A percentile compares a stretch with the other conserved stretches of the same genome.
phyloP scores from a whole-genome alignment of 2,113 vertebrate genomes.

The Chaetura pelagica region DNA sequence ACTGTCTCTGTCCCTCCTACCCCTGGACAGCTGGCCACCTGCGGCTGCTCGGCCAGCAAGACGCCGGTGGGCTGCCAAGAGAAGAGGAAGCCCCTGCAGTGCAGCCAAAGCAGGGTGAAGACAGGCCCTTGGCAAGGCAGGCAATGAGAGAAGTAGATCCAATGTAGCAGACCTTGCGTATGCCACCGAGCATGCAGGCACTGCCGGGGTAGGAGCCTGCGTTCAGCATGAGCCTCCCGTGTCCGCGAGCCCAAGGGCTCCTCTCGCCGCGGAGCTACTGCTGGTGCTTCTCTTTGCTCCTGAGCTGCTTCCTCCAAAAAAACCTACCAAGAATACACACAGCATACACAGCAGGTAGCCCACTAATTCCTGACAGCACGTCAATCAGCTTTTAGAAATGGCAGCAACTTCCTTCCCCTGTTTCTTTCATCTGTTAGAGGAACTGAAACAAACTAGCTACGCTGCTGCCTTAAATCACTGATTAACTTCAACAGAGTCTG shows the following conservation, averaged over 20 bases:
- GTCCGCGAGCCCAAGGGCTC: neutral
- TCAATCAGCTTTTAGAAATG: neutral
- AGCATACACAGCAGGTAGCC: neutral
- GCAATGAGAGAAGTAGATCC: neutral
- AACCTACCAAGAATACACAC: neutral
- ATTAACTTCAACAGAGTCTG: neutral
- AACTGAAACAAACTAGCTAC: neutral
- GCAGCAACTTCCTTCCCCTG: neutral
- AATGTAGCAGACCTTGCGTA: neutral
- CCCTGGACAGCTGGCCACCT: neutral
- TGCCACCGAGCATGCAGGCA: fast-evolving
- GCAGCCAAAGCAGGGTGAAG: neutral
- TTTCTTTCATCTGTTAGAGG: neutral
- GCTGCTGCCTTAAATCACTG: neutral
- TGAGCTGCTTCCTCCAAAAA: neutral
- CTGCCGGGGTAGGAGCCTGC: neutral
- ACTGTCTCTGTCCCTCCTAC: neutral
- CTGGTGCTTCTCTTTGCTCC: neutral
- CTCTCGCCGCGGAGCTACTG: neutral
- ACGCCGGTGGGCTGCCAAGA: fast-evolving
- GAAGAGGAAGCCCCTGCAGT: neutral
- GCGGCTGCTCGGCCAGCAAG: neutral
- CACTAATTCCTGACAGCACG: neutral
- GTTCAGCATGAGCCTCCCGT: fast-evolving
- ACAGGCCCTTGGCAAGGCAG: neutral